Evolutionary conservation across 2,113 vertebrate genomes (phyloP), one percentile per base, ranked within the genome.

Genomic region (Chrysemys picta): DNA sequence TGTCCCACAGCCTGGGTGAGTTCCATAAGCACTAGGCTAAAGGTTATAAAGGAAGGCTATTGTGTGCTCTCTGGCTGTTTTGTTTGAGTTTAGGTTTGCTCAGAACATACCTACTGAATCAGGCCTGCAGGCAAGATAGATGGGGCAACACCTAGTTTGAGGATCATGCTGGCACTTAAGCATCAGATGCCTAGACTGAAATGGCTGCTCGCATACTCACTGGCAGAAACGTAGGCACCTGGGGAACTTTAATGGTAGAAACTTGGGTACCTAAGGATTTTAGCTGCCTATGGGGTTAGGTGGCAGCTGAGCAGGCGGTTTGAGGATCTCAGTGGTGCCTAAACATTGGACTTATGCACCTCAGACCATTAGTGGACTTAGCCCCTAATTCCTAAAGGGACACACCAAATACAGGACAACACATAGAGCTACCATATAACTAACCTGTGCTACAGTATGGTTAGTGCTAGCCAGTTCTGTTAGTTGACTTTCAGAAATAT

Each of bases 401-500:
- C 9, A 84, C 14, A 47, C 5, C 42, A 45, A 38, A 92, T 53
- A 49, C 90, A 81, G 8, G 1, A 47, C 22, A 21, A 50, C 22
- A 24, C n/a, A 81, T 10, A 22, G n/a, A 16, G 14, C 9, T 22
- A 8, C 0, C 1, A 35, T 1, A 8, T 7, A 14, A 13, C 11
- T 29, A 72, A 25, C 25, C 10, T 57, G 56, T 24, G 56, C 56
- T 57, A 54, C 24, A 84, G 5, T 82, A 82, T 76, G 27, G 10
- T 24, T 17, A 8, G 4, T 2, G 78, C 53, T 65, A 91, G 25
- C 4, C 80, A 72, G n/a, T 76, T n/a, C 12, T 54, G 4, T 31
- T 1, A 25, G 27, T 62, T 81, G 10, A 69, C 47, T 69, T 88
- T 84, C 81, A 92, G 72, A 89, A 86, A 53, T 76, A 11, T 24